Evolutionary conservation across 2,888 invertebrate species (phyloP).

Genomic region (Drosophila lutescens): DNA sequence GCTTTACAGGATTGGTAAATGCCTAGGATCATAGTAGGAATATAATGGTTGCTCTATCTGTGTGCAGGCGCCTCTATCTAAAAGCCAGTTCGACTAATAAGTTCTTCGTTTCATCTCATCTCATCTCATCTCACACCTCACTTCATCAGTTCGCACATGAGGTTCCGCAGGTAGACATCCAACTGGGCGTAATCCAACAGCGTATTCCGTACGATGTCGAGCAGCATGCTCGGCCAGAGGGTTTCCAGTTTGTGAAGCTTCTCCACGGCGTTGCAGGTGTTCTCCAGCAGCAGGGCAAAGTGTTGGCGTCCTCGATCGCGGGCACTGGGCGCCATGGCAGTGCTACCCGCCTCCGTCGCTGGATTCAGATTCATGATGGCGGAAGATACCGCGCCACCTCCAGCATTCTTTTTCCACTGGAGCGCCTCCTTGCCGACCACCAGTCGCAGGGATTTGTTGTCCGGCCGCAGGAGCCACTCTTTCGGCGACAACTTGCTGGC

Average conservation of each 20-base stretch:
- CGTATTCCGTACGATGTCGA: constrained; percentile 91
- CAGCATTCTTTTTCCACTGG: constrained; percentile 86
- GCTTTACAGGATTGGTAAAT: constrained; percentile 68
- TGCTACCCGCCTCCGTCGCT: constrained; percentile 18
- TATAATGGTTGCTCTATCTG: constrained; percentile 43
- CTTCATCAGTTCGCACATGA: constrained; percentile 83
- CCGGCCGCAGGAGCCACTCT: constrained; percentile 89
- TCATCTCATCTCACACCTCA: constrained; percentile 36
- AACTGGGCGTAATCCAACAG: constrained; percentile 92
- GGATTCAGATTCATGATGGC: constrained; percentile 10
- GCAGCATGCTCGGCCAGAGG: constrained; percentile 91
- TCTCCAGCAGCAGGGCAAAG: constrained; percentile 88
- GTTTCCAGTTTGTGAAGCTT: constrained; percentile 90
- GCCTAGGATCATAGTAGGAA: constrained; percentile 69
- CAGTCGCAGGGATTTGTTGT: constrained; percentile 89
- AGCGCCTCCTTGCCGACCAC: constrained; percentile 95
- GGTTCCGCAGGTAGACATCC: constrained; percentile 90
- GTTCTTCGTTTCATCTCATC: background rate
- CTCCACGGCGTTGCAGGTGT: constrained; percentile 91
- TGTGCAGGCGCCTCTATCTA: constrained; percentile 50
- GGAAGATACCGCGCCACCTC: constrained; percentile 3
- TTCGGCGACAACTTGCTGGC: constrained; percentile 86
- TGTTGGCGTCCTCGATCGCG: constrained; percentile 90
- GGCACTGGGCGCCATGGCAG: constrained; percentile 68
- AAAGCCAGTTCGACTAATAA: constrained; percentile 54